Percentiles rank a stretch among this genome's conserved stretches.
These are phyloP conservation scores for Argyra leucocephala DNA, from an alignment of 2,888 invertebrate genomes.

Conservation along the genomic window DNA sequence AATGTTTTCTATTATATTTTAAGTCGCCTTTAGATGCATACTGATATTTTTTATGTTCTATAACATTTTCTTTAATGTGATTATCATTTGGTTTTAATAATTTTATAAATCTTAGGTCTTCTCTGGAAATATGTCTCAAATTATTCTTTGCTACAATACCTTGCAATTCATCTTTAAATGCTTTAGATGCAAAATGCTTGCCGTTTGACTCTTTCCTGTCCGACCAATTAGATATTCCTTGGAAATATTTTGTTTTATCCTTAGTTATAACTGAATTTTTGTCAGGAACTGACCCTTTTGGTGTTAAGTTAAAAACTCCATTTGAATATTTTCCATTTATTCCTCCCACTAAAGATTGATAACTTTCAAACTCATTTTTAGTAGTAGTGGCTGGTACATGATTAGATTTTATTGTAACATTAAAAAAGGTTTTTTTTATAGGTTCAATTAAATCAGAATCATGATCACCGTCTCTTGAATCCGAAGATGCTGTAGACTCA, in stretches of 20 bases:
- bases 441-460: constrained; percentile 51
- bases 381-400: constrained; percentile 43
- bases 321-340: constrained; percentile 31
- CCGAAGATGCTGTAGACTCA: constrained; percentile 68
- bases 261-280: constrained; percentile 41
- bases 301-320: constrained; percentile 36
- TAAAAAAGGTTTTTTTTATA: constrained; percentile 64
- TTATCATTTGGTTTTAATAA: constrained; percentile 27
- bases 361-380: constrained; percentile 37
- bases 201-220: constrained; percentile 49
- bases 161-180: constrained; percentile 41
- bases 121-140: constrained; percentile 31
- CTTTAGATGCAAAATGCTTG: constrained; percentile 41
- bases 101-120: constrained; percentile 23
- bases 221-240: constrained; percentile 73
- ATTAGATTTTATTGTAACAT: constrained; percentile 62
- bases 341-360: constrained; percentile 41
- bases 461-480: constrained; percentile 43
- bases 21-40: constrained; percentile 37
- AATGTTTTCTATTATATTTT: constrained; percentile 33
- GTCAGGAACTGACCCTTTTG: constrained; percentile 50
- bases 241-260: constrained; percentile 51
- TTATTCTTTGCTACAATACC: constrained; percentile 41
- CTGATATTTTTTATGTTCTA: constrained; percentile 40
- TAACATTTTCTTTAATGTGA: constrained; percentile 39